Evolutionary conservation across 2,888 invertebrate genomes (phyloP).

Genomic region (Lasius platythorax): DNA sequence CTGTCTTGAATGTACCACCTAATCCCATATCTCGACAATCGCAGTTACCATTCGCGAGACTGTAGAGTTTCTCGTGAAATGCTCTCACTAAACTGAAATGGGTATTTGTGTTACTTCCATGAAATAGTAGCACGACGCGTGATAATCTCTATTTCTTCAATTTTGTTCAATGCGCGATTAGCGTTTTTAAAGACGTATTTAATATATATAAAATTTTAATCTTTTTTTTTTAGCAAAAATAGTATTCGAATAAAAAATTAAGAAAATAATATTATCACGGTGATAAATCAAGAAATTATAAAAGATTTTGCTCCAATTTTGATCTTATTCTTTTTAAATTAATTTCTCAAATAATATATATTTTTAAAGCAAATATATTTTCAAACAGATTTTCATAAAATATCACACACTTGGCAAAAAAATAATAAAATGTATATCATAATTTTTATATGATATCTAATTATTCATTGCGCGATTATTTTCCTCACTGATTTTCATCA

Average conservation of each 20-base stretch:
- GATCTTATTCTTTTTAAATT: neutral
- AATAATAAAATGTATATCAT: neutral
- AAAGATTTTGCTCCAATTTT: neutral
- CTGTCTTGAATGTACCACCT: constrained; percentile 36
- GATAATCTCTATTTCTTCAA: constrained; percentile 17
- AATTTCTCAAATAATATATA: neutral
- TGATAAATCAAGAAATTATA: neutral
- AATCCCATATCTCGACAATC: constrained; percentile 46
- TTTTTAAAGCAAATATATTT: neutral
- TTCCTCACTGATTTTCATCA: neutral
- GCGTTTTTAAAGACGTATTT: neutral
- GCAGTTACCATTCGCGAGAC: constrained; percentile 44
- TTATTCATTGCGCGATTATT: neutral
- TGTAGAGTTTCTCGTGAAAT: constrained; percentile 40
- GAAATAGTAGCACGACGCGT: constrained; percentile 25
- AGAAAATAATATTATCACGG: neutral
- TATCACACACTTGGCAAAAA: neutral
- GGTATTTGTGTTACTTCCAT: constrained; percentile 24
- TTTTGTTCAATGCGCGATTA: neutral
- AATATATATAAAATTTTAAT: neutral
- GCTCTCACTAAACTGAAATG: constrained; percentile 32
- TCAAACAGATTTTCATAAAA: neutral
- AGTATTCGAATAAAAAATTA: neutral
- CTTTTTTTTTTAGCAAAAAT: neutral
- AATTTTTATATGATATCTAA: neutral